phyloP scores from a whole-genome alignment of 2,113 vertebrate species.

The Mus pahari region DNA sequence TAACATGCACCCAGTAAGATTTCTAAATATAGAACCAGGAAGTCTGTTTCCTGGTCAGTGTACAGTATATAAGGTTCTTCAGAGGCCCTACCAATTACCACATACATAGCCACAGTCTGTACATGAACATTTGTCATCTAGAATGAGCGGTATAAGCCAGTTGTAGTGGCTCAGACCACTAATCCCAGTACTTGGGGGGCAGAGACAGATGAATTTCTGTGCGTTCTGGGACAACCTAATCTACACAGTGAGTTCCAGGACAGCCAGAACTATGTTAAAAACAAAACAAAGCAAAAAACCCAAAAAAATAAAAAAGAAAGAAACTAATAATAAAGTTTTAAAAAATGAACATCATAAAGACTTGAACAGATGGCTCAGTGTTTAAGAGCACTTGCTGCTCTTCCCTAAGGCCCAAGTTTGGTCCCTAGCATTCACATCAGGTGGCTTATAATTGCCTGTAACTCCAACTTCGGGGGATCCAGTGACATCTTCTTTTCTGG shows the following conservation, averaged over 20 bases:
- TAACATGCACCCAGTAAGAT: slow-evolving; percentile 27
- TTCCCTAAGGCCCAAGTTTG: neutral
- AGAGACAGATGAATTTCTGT: neutral
- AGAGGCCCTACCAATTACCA: neutral
- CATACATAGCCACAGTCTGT: neutral
- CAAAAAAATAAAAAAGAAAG: neutral
- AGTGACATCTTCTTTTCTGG: neutral
- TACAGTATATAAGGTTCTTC: neutral
- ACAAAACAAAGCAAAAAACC: no score
- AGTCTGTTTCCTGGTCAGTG: neutral
- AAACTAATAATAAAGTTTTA: neutral
- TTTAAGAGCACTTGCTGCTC: neutral
- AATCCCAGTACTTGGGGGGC: neutral
- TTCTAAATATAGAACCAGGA: neutral
- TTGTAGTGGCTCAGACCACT: neutral
- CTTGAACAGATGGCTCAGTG: neutral
- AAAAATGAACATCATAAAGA: neutral
- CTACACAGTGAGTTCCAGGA: neutral
- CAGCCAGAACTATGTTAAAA: neutral
- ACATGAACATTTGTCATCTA: neutral
- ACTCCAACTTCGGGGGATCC: neutral
- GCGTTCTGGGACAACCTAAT: neutral
- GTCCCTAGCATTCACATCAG: neutral
- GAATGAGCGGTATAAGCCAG: neutral
- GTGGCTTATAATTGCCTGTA: neutral